These are phyloP conservation scores for Lota lota DNA, from an alignment of 2,113 vertebrate genomes.

Conservation along the genomic window DNA sequence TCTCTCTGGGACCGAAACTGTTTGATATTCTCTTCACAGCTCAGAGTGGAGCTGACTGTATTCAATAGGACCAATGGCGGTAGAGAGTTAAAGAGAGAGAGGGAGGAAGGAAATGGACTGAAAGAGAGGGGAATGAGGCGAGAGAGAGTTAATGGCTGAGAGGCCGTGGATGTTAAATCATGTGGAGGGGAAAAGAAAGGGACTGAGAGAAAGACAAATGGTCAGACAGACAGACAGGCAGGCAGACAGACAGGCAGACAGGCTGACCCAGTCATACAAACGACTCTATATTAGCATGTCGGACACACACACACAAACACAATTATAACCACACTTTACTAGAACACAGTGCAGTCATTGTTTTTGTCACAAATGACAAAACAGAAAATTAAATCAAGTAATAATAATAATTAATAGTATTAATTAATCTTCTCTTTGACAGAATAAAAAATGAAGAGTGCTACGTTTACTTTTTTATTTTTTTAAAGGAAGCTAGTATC, in stretches of 20 bases:
- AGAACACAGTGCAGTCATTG: too few relatives aligned
- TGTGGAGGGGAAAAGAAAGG: background rate
- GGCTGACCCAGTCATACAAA: background rate
- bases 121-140: background rate
- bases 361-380: too few relatives aligned
- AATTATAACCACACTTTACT: too few relatives aligned
- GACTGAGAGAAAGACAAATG: background rate
- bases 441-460: too few relatives aligned
- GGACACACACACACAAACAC: too few relatives aligned
- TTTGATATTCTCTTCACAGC: slow-evolving; percentile 54
- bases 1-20: background rate
- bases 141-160: background rate
- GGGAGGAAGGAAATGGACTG: background rate
- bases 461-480: too few relatives aligned
- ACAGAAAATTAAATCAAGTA: too few relatives aligned
- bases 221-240: background rate
- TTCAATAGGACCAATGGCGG: slow-evolving; percentile 30
- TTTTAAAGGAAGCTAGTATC: too few relatives aligned
- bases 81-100: background rate
- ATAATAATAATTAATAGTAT: too few relatives aligned
- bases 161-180: too few relatives aligned
- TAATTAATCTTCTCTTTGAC: too few relatives aligned
- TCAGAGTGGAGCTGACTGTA: slow-evolving; percentile 1
- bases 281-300: too few relatives aligned
- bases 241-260: background rate